Conservation (phyloP, 2,113 vertebrate genomes). For the Lampris megalopsis region DNA sequence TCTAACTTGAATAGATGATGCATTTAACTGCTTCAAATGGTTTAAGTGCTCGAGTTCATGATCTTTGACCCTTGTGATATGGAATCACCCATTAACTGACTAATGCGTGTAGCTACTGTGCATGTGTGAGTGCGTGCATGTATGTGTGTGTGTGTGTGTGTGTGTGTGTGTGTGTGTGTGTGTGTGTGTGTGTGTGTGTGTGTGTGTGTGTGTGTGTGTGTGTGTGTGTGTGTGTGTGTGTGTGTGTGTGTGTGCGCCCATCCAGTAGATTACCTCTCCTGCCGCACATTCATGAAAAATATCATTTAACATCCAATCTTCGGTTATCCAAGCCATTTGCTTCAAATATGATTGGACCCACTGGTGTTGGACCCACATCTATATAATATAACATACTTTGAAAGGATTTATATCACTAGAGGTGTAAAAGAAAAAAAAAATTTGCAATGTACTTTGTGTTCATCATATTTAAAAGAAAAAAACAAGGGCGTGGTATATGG, state of each 20-base stretch:
- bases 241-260: not conserved
- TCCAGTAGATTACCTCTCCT: slow-evolving; percentile 65
- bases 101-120: slow-evolving; percentile 65
- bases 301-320: slow-evolving; percentile 77
- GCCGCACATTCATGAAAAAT: slow-evolving; percentile 70
- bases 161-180: slow-evolving; percentile 12
- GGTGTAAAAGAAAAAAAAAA: slow-evolving; percentile 20
- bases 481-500: not conserved
- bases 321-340: slow-evolving; percentile 83
- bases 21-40: slow-evolving; percentile 64
- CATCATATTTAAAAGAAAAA: not conserved
- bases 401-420: slow-evolving; percentile 34
- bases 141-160: slow-evolving; percentile 15
- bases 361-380: slow-evolving; percentile 46
- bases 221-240: not conserved
- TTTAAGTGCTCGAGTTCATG: slow-evolving; percentile 73
- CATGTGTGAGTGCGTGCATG: slow-evolving; percentile 5
- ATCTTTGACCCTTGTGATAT: slow-evolving; percentile 75
- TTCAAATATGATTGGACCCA: slow-evolving; percentile 55
- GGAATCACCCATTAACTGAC: slow-evolving; percentile 79
- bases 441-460: not conserved
- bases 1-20: slow-evolving; percentile 76
- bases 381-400: slow-evolving; percentile 2
- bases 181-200: slow-evolving; percentile 1
- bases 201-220: slow-evolving; percentile 6